Conservation (phyloP, 2,797 vertebrate species). For the Xiphorhynchus erythropygius region DNA sequence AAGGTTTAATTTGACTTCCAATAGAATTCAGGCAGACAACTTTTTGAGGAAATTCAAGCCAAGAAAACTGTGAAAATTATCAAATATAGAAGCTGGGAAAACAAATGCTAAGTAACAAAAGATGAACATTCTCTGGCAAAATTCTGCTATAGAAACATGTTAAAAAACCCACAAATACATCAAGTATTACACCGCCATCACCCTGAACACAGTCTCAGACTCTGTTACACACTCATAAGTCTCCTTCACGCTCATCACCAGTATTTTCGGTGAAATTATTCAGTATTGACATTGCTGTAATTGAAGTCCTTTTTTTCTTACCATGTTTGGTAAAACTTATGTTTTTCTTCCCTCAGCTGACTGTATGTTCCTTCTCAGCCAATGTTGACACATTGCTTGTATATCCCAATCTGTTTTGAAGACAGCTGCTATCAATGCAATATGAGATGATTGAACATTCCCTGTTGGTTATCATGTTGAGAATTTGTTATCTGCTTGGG, state of each 20-base stretch:
- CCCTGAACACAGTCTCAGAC: neutral
- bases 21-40: neutral
- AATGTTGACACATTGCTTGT: neutral
- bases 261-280: neutral
- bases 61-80: neutral
- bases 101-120: neutral
- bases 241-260: neutral
- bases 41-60: neutral
- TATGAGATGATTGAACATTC: neutral
- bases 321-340: neutral
- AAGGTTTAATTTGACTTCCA: neutral
- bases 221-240: neutral
- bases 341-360: neutral
- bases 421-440: neutral
- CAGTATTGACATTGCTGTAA: neutral
- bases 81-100: neutral
- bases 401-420: neutral
- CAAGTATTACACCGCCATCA: neutral
- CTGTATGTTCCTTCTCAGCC: neutral
- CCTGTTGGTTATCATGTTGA: neutral
- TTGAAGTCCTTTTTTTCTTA: neutral
- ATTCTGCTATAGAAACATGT: neutral
- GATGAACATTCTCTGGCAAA: neutral
- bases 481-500: neutral
- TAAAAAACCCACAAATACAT: neutral